A percentile compares a stretch with the other conserved stretches of the same genome.
These are phyloP conservation scores for Lithophane semibrunnea DNA, from an alignment of 2,888 invertebrate species.

Conservation along the genomic window DNA sequence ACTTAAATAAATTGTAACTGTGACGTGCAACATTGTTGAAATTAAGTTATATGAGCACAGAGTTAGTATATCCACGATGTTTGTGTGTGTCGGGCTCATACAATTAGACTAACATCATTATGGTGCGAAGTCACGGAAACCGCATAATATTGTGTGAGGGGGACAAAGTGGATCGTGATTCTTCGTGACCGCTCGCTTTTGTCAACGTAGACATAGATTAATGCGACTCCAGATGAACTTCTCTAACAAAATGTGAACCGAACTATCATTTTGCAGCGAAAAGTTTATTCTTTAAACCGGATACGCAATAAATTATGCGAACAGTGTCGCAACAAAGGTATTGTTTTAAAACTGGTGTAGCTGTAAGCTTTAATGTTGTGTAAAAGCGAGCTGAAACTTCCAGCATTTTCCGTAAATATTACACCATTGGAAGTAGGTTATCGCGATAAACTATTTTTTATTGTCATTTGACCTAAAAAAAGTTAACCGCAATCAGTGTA, in stretches of 20 bases:
- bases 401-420: slow-evolving; percentile 47
- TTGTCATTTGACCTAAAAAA: slow-evolving; percentile 64
- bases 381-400: slow-evolving; percentile 45
- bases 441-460: slow-evolving; percentile 59
- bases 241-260: slow-evolving; percentile 51
- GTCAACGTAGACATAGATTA: slow-evolving; percentile 81
- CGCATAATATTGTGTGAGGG: slow-evolving; percentile 72
- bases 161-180: slow-evolving; percentile 67
- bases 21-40: slow-evolving; percentile 50
- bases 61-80: slow-evolving; percentile 47
- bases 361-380: slow-evolving; percentile 45
- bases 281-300: slow-evolving; percentile 38
- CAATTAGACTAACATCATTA: slow-evolving; percentile 71
- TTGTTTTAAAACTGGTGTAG: slow-evolving; percentile 50
- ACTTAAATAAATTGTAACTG: slow-evolving; percentile 46
- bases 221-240: slow-evolving; percentile 69
- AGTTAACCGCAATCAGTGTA: slow-evolving; percentile 50
- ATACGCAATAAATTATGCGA: slow-evolving; percentile 53
- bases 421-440: slow-evolving; percentile 59
- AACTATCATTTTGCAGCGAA: slow-evolving; percentile 63
- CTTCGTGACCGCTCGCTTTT: slow-evolving; percentile 80
- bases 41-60: slow-evolving; percentile 57
- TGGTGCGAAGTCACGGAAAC: slow-evolving; percentile 71
- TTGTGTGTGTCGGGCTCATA: slow-evolving; percentile 64
- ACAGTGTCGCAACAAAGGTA: slow-evolving; percentile 57